Evolutionary conservation across 1,140 invertebrate genomes (phyloP).

Genomic region (Trachymyrmex cornetzi): DNA sequence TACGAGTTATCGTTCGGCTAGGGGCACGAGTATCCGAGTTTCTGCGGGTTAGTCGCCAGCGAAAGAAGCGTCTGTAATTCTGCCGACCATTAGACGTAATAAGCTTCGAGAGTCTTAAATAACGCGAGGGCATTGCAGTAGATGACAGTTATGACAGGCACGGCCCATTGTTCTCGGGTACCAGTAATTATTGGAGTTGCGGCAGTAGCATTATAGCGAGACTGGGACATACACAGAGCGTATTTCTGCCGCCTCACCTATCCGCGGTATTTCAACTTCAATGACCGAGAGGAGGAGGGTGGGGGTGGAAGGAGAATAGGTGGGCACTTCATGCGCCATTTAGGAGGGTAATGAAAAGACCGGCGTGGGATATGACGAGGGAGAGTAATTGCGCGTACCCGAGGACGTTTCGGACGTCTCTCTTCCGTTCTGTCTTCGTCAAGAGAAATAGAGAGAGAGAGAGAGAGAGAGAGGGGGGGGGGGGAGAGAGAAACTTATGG

Average conservation of each 20-base stretch:
- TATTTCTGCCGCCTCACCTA: constrained; percentile 63
- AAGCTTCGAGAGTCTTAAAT: constrained; percentile 81
- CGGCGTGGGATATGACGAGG: constrained; percentile 76
- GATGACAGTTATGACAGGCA: constrained; percentile 83
- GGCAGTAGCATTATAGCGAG: constrained; percentile 45
- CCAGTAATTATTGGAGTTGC: constrained; percentile 80
- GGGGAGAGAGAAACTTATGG: not conserved
- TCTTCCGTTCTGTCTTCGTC: constrained; percentile 39
- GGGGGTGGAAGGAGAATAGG: constrained; percentile 17
- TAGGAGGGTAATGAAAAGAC: constrained; percentile 78
- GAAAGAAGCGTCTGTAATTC: constrained; percentile 64
- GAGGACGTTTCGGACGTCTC: constrained; percentile 66
- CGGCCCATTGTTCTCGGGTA: constrained; percentile 78
- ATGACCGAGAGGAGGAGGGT: not conserved
- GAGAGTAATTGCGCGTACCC: constrained; percentile 76
- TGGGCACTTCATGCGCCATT: constrained; percentile 73
- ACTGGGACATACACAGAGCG: constrained; percentile 2
- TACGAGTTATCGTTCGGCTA: not conserved
- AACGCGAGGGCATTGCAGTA: constrained; percentile 73
- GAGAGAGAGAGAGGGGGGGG: not conserved
- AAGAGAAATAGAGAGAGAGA: not conserved
- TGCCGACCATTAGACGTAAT: constrained; percentile 80
- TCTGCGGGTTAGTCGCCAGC: constrained; percentile 22
- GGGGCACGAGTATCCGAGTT: constrained; percentile 12
- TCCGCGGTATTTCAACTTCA: constrained; percentile 69